These are phyloP conservation scores for Xylota sylvarum DNA, from an alignment of 2,888 invertebrate genomes.

Conservation along the genomic window DNA sequence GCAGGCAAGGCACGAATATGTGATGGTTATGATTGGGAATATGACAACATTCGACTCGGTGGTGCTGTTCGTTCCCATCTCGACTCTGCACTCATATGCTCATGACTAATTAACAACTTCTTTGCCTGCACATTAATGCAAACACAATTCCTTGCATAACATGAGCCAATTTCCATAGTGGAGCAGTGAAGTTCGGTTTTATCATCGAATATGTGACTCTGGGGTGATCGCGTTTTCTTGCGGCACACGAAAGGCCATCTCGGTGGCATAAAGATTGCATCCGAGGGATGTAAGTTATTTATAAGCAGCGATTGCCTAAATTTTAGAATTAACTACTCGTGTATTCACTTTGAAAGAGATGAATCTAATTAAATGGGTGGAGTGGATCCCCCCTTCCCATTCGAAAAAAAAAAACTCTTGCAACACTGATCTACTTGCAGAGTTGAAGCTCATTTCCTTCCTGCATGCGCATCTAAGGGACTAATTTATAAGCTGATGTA, in stretches of 20 bases:
- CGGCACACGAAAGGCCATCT: conserved; percentile 70
- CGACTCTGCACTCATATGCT: conserved; percentile 27
- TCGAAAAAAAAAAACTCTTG: background rate
- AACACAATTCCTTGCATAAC: conserved; percentile 76
- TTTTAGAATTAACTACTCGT: conserved; percentile 31
- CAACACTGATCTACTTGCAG: background rate
- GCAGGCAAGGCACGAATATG: conserved; percentile 53
- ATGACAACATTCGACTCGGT: conserved; percentile 54
- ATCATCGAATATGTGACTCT: conserved; percentile 62
- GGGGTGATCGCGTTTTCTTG: conserved; percentile 75
- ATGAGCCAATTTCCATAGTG: conserved; percentile 70
- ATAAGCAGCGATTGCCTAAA: conserved; percentile 60
- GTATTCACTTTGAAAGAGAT: too few species aligned
- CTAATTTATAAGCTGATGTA: conserved; percentile 15
- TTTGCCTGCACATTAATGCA: conserved; percentile 66
- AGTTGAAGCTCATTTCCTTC: conserved; percentile 41
- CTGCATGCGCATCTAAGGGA: conserved; percentile 44
- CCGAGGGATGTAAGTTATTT: conserved; percentile 70
- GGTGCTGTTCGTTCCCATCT: conserved; percentile 60
- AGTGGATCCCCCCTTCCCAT: background rate
- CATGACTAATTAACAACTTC: conserved; percentile 75
- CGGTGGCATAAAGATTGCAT: conserved; percentile 57
- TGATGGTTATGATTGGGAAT: conserved; percentile 74
- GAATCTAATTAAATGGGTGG: background rate
- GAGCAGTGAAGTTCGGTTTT: conserved; percentile 35